Evolutionary conservation across 2,888 invertebrate species (phyloP), one percentile per base, ranked within the genome.

Genomic region (Hirtodrosophila duncani): DNA sequence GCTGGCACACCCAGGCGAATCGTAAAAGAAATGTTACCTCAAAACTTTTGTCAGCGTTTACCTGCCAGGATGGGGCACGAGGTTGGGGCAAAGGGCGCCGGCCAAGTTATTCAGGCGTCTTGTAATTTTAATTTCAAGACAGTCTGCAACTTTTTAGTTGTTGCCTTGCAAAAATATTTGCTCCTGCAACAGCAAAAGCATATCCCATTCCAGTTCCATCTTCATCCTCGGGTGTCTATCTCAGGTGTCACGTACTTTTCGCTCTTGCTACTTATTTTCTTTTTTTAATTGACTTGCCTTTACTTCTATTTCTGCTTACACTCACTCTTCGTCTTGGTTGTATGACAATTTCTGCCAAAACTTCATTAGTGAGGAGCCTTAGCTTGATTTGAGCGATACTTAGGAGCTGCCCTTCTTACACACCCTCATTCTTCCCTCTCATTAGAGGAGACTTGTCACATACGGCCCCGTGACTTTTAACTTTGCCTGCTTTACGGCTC

Each of bases 201-300:
- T 24, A 17, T n/a, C 27, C 24, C 41, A 20, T 34, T 24, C 36
- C 34, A 30, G 14, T 21, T 36, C 3, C 7, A 3, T 17, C 1
- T 17, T 18, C 9, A 9, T 34, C 26, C 34, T 27, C 3, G 9
- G 8, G 30, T 27, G 48, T 60, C 69, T 63, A 49, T 50, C 52
- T 46, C 24, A 4, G 64, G 65, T 59, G 81, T 84, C 85, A 85
- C 85, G 85, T 85, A 77, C 63, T 69, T 75, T 67, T 62, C n/a
- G n/a, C n/a, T n/a, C n/a, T n/a, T n/a, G n/a, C n/a, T n/a, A n/a
- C n/a, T n/a, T 66, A 27, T 53, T 39, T 62, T 68, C 72, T 68
- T 81, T 82, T 77, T 83, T 84, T 85, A 85, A 85, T 85, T 85
- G 85, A 85, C 85, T 84, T 77, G 65, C 62, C 46, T 56, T 63